Evolutionary conservation across 2,888 invertebrate genomes (phyloP).

Genomic region (Frankliniella fusca): DNA sequence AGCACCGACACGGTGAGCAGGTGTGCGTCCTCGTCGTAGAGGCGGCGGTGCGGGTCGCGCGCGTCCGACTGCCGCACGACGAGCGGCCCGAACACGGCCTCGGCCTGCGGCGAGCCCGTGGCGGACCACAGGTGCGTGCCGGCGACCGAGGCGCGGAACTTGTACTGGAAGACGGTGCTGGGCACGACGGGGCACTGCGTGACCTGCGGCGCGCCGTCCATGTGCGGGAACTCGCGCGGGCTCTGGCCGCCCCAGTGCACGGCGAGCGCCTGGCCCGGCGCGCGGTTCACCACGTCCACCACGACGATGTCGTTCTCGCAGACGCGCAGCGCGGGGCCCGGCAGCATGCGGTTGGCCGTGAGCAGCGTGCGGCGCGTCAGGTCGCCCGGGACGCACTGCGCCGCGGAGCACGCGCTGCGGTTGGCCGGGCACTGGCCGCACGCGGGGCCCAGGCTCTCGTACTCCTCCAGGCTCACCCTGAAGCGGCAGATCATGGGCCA

Average conservation of each 20-base stretch:
- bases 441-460: constrained; percentile 63
- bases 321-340: constrained; percentile 62
- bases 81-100: constrained; percentile 67
- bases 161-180: constrained; percentile 48
- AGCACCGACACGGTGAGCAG: constrained; percentile 68
- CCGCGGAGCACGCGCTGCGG: constrained; percentile 56
- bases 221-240: constrained; percentile 46
- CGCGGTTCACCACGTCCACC: constrained; percentile 50
- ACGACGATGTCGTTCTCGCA: constrained; percentile 58
- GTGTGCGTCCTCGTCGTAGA: constrained; percentile 67
- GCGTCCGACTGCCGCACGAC: constrained; percentile 64
- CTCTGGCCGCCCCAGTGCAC: constrained; percentile 54
- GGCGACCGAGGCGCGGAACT: constrained; percentile 46
- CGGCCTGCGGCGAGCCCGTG: constrained; percentile 60
- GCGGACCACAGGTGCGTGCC: constrained; percentile 50
- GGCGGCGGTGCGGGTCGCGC: constrained; percentile 51
- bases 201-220: constrained; percentile 50
- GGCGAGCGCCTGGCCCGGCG: constrained; percentile 49
- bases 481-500: constrained; percentile 78
- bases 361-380: constrained; percentile 56
- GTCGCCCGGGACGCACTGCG: constrained; percentile 62
- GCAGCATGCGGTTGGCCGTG: constrained; percentile 63
- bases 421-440: constrained; percentile 64
- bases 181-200: constrained; percentile 49
- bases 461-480: constrained; percentile 68